Percentiles rank a stretch among this genome's conserved stretches.
These are phyloP conservation scores for Gambelia wislizenii DNA, from an alignment of 2,797 vertebrate species.

Conservation along the genomic window DNA sequence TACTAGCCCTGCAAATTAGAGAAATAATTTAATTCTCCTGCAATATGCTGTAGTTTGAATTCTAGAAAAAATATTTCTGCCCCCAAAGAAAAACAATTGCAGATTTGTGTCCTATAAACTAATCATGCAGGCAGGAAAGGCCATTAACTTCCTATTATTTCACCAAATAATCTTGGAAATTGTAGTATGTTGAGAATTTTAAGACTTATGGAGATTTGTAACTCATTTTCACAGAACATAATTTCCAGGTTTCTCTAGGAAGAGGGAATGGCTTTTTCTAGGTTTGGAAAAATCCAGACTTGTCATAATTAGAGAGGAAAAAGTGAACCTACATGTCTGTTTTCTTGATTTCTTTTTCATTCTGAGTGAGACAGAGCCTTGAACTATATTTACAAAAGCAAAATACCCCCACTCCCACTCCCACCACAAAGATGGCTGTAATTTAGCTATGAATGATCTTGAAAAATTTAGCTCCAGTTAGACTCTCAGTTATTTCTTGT, in stretches of 20 bases:
- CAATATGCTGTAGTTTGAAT: neutral
- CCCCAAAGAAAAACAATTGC: neutral
- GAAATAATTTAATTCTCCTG: neutral
- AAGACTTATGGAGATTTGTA: neutral
- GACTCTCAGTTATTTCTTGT: slow-evolving; percentile 43
- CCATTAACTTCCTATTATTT: neutral
- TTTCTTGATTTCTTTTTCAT: neutral
- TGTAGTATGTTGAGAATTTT: neutral
- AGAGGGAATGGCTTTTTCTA: neutral
- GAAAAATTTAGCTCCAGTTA: slow-evolving; percentile 44
- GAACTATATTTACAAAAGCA: slow-evolving; percentile 17
- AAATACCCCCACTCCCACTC: neutral
- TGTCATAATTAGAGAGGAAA: slow-evolving; percentile 23
- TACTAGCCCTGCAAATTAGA: neutral
- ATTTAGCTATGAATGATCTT: slow-evolving; percentile 36
- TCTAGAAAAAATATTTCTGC: neutral
- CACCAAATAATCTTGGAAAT: too few species aligned
- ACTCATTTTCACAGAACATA: neutral
- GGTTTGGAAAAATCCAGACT: slow-evolving; percentile 53
- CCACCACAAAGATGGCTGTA: neutral
- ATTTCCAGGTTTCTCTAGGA: neutral
- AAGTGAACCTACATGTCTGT: neutral
- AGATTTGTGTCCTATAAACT: neutral
- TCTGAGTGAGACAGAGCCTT: slow-evolving; percentile 28
- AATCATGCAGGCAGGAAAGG: neutral